phyloP scores from a whole-genome alignment of 2,113 vertebrate species.

The Cavia porcellus region DNA sequence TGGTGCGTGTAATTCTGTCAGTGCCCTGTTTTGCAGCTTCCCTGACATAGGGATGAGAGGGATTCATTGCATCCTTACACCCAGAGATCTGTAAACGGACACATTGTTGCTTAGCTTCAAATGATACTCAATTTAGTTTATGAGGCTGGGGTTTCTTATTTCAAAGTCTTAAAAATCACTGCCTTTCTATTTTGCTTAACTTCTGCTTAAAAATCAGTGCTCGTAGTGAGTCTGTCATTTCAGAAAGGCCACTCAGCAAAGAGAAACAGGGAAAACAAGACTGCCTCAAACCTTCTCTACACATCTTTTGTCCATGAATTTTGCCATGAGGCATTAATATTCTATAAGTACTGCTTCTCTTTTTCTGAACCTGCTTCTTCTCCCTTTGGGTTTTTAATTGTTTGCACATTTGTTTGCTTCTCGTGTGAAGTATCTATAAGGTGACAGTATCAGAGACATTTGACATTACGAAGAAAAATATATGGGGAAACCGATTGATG shows the following conservation, averaged over 20 bases:
- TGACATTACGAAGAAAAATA: background rate
- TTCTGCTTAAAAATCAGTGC: background rate
- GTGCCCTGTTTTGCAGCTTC: background rate
- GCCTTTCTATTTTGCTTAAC: background rate
- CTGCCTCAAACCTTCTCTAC: accelerated
- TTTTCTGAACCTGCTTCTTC: background rate
- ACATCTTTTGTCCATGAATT: background rate
- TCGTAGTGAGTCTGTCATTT: background rate
- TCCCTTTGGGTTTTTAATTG: background rate
- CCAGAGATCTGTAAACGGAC: background rate
- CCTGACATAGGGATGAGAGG: background rate
- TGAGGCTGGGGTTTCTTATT: background rate
- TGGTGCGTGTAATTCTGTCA: background rate
- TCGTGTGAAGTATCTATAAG: background rate
- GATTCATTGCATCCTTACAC: background rate
- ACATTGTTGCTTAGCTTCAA: background rate
- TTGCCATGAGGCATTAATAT: background rate
- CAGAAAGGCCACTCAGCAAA: background rate
- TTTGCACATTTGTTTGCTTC: background rate
- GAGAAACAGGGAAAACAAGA: background rate
- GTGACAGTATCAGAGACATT: background rate
- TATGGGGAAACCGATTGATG: background rate
- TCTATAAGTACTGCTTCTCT: background rate
- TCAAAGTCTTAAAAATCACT: background rate
- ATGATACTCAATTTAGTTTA: background rate